These are phyloP conservation scores for Tethea ocularis DNA, from an alignment of 2,888 invertebrate genomes.

Conservation along the genomic window DNA sequence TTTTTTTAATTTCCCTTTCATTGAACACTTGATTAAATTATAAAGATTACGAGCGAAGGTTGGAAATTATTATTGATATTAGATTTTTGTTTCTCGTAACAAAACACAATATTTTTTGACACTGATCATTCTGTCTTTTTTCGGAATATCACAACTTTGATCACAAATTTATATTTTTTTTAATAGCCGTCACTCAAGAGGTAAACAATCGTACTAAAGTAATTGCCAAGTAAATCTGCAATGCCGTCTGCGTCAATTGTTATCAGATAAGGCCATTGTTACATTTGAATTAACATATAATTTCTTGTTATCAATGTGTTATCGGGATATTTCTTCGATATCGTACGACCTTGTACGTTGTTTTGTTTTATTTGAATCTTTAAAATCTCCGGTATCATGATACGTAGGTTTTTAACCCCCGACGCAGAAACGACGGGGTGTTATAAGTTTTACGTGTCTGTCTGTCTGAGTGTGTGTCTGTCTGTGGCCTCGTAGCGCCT, in stretches of 20 bases:
- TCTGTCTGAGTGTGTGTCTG: no score
- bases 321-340: constrained; percentile 2
- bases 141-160: not conserved
- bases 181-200: not conserved
- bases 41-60: not conserved
- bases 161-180: not conserved
- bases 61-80: not conserved
- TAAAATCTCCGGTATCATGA: not conserved
- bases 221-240: constrained; percentile 31
- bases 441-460: no score
- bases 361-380: not conserved
- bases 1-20: not conserved
- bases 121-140: not conserved
- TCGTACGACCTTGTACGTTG: constrained; percentile 2
- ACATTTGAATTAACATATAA: constrained; percentile 34
- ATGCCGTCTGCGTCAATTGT: constrained; percentile 22
- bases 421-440: no score
- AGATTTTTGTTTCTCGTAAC: not conserved
- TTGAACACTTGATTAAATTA: not conserved
- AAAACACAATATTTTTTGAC: not conserved
- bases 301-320: constrained; percentile 10
- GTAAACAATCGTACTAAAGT: constrained; percentile 4
- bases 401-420: no score
- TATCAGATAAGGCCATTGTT: constrained; percentile 42
- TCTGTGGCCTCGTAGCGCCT: no score